These are phyloP conservation scores for Chrysolina oricalcia DNA, from an alignment of 2,888 invertebrate species.

Conservation along the genomic window DNA sequence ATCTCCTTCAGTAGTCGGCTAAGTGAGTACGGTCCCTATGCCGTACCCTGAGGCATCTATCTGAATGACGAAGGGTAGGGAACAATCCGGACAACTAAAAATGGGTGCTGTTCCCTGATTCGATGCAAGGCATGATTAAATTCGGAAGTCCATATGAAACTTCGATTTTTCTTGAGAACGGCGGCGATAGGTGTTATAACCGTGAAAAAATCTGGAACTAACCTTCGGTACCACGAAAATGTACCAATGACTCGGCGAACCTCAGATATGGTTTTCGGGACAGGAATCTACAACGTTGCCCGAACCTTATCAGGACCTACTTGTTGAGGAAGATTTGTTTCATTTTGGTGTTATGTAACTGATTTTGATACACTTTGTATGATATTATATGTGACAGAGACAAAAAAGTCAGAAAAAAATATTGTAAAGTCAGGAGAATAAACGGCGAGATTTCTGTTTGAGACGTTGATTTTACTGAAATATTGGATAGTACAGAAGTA, in stretches of 20 bases:
- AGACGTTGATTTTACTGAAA: too few species aligned
- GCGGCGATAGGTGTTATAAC: background rate
- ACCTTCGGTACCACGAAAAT: background rate
- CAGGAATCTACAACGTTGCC: background rate
- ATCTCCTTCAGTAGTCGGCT: background rate
- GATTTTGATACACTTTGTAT: too few species aligned
- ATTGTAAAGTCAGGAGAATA: too few species aligned
- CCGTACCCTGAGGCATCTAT: slow-evolving; percentile 41
- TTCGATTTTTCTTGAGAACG: background rate
- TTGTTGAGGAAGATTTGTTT: too few species aligned
- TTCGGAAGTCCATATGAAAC: too few species aligned
- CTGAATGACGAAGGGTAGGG: slow-evolving; percentile 33
- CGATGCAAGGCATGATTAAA: too few species aligned
- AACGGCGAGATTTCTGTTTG: too few species aligned
- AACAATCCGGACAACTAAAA: slow-evolving; percentile 32
- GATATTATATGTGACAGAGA: too few species aligned
- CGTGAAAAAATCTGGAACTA: background rate
- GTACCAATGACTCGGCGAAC: slow-evolving; percentile 3
- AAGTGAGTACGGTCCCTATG: slow-evolving; percentile 18
- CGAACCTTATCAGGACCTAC: background rate
- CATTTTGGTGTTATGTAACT: too few species aligned
- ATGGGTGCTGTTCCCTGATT: slow-evolving; percentile 14
- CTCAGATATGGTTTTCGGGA: background rate
- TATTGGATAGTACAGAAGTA: too few species aligned
- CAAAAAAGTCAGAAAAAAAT: too few species aligned